Evolutionary conservation across 2,113 vertebrate species (phyloP).

Genomic region (Deroptyus accipitrinus): DNA sequence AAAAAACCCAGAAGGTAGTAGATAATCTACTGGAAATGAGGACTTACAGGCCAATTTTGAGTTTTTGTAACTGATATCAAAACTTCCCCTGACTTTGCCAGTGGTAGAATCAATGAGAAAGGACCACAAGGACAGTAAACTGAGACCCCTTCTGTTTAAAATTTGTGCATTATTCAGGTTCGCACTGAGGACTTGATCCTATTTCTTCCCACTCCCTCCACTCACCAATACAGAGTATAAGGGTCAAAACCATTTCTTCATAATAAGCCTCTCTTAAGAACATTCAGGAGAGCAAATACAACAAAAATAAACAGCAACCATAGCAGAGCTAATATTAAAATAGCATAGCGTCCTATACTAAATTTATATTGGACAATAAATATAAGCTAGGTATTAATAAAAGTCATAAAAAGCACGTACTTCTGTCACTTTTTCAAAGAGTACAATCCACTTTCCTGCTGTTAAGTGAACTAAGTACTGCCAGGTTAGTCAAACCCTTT

Average conservation of each 20-base stretch:
- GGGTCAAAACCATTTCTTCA: not conserved
- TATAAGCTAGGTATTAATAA: not conserved
- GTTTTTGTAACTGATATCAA: not conserved
- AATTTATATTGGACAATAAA: not conserved
- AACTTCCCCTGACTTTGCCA: not conserved
- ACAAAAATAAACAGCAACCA: not conserved
- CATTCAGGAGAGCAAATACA: not conserved
- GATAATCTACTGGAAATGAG: not conserved
- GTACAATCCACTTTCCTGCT: not conserved
- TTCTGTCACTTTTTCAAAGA: not conserved
- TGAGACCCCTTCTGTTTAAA: slow-evolving; percentile 16
- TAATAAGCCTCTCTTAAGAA: not conserved
- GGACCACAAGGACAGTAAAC: not conserved
- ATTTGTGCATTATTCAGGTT: not conserved
- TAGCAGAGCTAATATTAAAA: not conserved
- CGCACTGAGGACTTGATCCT: not conserved
- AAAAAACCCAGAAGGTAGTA: not conserved
- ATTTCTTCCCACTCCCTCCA: not conserved
- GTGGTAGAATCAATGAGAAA: not conserved
- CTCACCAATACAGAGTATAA: not conserved
- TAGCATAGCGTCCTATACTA: not conserved
- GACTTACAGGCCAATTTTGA: not conserved
- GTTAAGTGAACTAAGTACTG: not conserved
- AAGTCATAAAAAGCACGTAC: not conserved
- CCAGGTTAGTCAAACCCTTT: not conserved